Evolutionary conservation across 2,888 invertebrate genomes (phyloP), one percentile per base, ranked within the genome.

Genomic region (Tachystola acroxantha): DNA sequence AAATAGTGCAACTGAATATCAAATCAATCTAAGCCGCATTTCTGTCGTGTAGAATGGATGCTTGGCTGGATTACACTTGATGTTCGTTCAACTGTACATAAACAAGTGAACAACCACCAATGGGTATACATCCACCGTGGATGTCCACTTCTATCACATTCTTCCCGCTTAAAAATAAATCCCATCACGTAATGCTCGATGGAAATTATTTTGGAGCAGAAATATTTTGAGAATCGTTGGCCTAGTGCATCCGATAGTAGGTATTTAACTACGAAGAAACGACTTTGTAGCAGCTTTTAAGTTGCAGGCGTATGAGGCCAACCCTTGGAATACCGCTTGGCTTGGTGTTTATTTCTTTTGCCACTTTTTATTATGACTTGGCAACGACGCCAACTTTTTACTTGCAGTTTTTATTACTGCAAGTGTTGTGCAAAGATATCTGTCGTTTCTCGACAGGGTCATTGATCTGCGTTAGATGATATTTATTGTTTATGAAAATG

Each of bases 241-340:
- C 37, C 14, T 51, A 53, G 69, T 53, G 69, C 60, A 70, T 59
- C 51, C 58, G 61, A 61, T 59, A 63, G 59, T 58, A 12, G 12
- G 10, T 30, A 67, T 71, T 60, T 63, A 68, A 64, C 62, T 66
- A 62, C 52, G 56, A 59, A 61, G 66, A 69, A 65, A 63, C 60
- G 56, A 58, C 60, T 65, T 64, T 59, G 61, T 59, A 59, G 58
- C 56, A 44, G 55, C 53, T 63, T 71, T 64, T 63, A 62, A 65
- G 54, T 60, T 56, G 53, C 51, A 49, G 59, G 45, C 51, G 11
- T 27, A 47, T 45, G 45, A 44, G 40, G 43, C 40, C 44, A 49
- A 51, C 46, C 50, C 50, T 50, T 46, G 46, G 45, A 46, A 43
- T 48, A 49, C 45, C 42, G 48, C 55, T 47, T 44, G 46, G 42